These are phyloP conservation scores for Serrognathus titanus DNA, from an alignment of 2,888 invertebrate species.

Conservation along the genomic window DNA sequence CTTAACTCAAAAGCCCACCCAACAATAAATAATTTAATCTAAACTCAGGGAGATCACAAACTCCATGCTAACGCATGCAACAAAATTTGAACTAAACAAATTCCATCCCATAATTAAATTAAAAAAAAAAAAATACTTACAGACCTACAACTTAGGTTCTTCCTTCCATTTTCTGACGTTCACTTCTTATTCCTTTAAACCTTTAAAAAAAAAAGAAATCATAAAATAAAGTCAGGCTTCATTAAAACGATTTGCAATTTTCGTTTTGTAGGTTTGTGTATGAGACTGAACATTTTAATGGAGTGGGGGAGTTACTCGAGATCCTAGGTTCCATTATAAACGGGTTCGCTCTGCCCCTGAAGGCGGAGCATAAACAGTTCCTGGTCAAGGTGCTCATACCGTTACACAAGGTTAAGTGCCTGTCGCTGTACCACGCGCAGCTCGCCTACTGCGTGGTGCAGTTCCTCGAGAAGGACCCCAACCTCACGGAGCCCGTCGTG, in stretches of 20 bases:
- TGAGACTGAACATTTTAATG: slow-evolving; percentile 98
- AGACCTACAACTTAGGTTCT: too few species aligned
- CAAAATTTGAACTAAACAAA: too few species aligned
- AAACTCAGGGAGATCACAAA: too few species aligned
- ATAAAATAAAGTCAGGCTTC: too few species aligned
- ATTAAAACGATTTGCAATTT: slow-evolving; percentile 4
- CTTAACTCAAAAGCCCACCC: too few species aligned
- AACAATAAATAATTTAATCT: too few species aligned
- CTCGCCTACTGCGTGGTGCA: slow-evolving; percentile 98
- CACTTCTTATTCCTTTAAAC: too few species aligned
- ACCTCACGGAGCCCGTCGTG: slow-evolving; percentile 92
- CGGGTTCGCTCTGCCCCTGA: slow-evolving; percentile 96
- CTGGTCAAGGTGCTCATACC: slow-evolving; percentile 91
- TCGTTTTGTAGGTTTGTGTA: slow-evolving; percentile 81
- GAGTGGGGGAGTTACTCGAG: slow-evolving; percentile 93
- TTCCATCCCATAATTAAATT: too few species aligned
- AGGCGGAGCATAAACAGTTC: slow-evolving; percentile 98
- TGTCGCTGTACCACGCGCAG: slow-evolving; percentile 96
- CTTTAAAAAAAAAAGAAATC: too few species aligned
- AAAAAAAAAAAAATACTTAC: too few species aligned
- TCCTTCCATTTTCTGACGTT: too few species aligned
- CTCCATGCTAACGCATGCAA: too few species aligned
- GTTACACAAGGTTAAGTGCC: slow-evolving; percentile 92
- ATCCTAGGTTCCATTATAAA: slow-evolving; percentile 98
- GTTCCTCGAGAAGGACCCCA: slow-evolving; percentile 96